Base-by-base conservation (phyloP, 2,797 vertebrate species). In the Channallabes apus region DNA sequence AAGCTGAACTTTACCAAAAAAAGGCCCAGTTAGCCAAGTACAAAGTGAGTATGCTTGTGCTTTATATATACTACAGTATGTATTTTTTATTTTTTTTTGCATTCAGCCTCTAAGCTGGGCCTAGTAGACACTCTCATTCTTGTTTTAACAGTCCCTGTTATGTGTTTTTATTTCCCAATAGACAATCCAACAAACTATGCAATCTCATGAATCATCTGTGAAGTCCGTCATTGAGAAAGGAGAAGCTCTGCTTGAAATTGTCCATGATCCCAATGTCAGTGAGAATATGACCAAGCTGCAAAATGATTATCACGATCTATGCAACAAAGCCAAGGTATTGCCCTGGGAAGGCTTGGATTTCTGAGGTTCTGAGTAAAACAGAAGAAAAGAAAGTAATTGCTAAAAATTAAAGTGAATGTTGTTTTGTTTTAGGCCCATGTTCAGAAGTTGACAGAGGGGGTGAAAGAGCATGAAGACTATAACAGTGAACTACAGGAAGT, bases 11-110 rank as follows among this genome's bases (percentile, higher is more conserved):
- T 14, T 99, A 98, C 91, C 98, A 99, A 92, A 97, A 98, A 84
- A 99, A 98, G 92, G 98, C 97, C 0, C 98, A 99, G 62, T 91
- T 99, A 78, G 96, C 97, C n/a, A 99, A 98, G 91, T 97, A 99
- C 88, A 99, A 99, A 97, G 98, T 99, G 94, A 90, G 80, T 72
- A 54, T 56, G 3, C 32, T 27, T 38, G 38, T 71, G 3, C 15
- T 58, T 46, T 32, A 22, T 75, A 38, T 58, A 14, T 6, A 1
- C 67, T 68, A 32, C n/a, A n/a, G n/a, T n/a, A n/a, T n/a, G n/a
- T n/a, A n/a, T n/a, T n/a, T n/a, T 76, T 7, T 82, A 51, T 51
- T 51, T 14, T 14, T 51, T 41, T 58, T 65, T 22, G 7, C 27
- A 81, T 65, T 65, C 11, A 80, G 54, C 12, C 14, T 58, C 12